Evolutionary conservation across 2,888 invertebrate genomes (phyloP).

Genomic region (Eugnorisma glareosa): DNA sequence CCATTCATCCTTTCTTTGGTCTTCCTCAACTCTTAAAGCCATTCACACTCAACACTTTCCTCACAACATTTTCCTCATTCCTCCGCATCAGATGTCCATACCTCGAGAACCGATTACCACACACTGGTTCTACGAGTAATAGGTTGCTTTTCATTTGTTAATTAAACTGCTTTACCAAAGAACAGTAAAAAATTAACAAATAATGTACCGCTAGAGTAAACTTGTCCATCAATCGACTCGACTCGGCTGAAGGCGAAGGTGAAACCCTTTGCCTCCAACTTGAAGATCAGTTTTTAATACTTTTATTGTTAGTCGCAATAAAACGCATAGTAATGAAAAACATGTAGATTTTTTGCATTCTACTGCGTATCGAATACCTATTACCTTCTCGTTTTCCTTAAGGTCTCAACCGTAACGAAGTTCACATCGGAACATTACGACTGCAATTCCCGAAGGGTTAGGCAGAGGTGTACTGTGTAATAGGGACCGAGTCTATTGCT

Average conservation of each 20-base stretch:
- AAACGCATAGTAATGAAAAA: constrained; percentile 3
- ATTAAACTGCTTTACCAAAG: not conserved
- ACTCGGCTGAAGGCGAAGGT: constrained; percentile 53
- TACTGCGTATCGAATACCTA: not conserved
- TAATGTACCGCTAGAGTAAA: not conserved
- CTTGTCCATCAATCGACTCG: constrained; percentile 6
- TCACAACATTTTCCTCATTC: too few species aligned
- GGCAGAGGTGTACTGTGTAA: not conserved
- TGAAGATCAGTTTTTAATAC: constrained; percentile 33
- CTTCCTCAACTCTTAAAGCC: too few species aligned
- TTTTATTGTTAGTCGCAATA: constrained; percentile 4
- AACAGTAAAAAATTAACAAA: not conserved
- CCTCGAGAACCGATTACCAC: too few species aligned
- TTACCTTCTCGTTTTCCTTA: not conserved
- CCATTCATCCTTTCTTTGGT: too few species aligned
- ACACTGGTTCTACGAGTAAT: too few species aligned
- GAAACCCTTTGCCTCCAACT: constrained; percentile 40
- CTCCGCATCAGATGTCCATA: too few species aligned
- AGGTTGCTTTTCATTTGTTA: too few species aligned
- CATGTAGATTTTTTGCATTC: not conserved
- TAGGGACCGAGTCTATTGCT: not conserved
- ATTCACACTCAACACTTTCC: too few species aligned
- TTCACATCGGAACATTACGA: not conserved
- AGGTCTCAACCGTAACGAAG: not conserved
- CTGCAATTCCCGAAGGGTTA: not conserved